Conservation (phyloP, 2,888 invertebrate genomes). For the Synergus umbraculus region DNA sequence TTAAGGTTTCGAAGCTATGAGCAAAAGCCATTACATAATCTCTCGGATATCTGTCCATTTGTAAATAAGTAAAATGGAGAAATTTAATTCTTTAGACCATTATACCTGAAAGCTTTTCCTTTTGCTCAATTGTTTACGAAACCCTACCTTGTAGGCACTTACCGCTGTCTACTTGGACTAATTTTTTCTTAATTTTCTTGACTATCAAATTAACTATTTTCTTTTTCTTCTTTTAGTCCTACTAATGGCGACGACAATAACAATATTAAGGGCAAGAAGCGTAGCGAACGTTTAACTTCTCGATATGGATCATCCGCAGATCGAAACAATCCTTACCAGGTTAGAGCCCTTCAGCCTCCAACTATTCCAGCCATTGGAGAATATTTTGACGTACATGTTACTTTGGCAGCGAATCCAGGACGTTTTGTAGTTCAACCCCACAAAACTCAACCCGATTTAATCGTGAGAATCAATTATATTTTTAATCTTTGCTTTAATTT, state of each 20-base stretch:
- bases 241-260: conserved; percentile 69
- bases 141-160: too few species aligned
- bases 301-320: conserved; percentile 37
- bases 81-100: too few species aligned
- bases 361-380: conserved; percentile 78
- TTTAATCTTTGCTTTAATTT: conserved; percentile 6
- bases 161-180: too few species aligned
- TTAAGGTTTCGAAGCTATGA: too few species aligned
- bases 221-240: conserved; percentile 45
- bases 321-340: conserved; percentile 43
- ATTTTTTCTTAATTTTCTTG: too few species aligned
- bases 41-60: too few species aligned
- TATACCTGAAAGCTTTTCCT: too few species aligned
- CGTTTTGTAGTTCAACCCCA: conserved; percentile 82
- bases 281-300: conserved; percentile 59
- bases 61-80: too few species aligned
- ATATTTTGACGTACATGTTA: conserved; percentile 85
- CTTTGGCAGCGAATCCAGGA: conserved; percentile 88
- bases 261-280: conserved; percentile 62
- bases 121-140: too few species aligned
- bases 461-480: conserved; percentile 64
- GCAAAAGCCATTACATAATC: too few species aligned
- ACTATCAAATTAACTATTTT: not conserved
- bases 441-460: conserved; percentile 49
- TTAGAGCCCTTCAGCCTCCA: conserved; percentile 72